Base-by-base conservation (phyloP, 2,888 invertebrate species). In the Physocephala rufipes region DNA sequence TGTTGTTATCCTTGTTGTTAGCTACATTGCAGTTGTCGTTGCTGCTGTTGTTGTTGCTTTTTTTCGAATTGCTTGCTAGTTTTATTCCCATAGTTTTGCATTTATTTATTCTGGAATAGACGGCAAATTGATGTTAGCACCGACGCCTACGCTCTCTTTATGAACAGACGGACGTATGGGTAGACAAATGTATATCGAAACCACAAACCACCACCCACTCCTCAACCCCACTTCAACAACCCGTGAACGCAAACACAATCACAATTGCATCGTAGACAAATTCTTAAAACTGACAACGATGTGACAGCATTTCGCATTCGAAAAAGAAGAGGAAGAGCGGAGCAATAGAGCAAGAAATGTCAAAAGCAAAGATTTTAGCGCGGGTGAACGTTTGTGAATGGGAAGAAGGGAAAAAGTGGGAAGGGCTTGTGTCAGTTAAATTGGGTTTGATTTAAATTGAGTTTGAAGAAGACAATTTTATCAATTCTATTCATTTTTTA, bases 361-460 rank as follows among this genome's bases (percentile, higher is more conserved):
- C 7, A 15, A 62, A 21, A 28, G 47, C 30, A 65, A 49, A 28
- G 45, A 64, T 15, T 21, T 5, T 24, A 30, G 19, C 36, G 24
- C 13, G 21, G 47, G 47, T 24, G 19, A 21, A 16, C 45, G 19
- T 12, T n/a, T n/a, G n/a, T n/a, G n/a, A n/a, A 47, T n/a, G 53
- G 36, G 43, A 19, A 15, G 21, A 16, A 28, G 15, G 66, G 21
- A 4, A 16, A 53, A 28, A 28, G n/a, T 28, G 26, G 28, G n/a
- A 16, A 13, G 30, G 30, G 36, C 7, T 30, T 43, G 67, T 43
- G 67, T 15, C 58, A 58, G 58, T 51, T 30, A 68, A 68, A 68
- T 68, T 68, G 62, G 68, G 68, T 70, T 70, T 70, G 70, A 70
- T 70, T 70, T 70, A 70, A 70, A 70, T 70, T 70, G 70, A 70